These are phyloP conservation scores for Typhlichthys eigenmanni DNA, from an alignment of 2,797 vertebrate species.

Conservation along the genomic window DNA sequence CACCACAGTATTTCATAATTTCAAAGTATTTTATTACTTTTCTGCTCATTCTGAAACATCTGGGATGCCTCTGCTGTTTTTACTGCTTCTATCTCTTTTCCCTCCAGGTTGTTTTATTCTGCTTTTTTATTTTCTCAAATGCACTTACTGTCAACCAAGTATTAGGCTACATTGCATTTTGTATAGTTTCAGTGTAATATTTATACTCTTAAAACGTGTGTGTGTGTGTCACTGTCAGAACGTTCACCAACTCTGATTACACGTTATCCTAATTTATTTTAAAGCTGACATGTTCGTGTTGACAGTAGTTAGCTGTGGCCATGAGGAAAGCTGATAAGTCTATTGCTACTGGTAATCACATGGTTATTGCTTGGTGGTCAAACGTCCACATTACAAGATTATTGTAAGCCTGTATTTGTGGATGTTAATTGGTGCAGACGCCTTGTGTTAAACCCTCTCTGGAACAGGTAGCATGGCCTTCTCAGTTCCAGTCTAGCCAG, in stretches of 20 bases:
- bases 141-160: neutral
- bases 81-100: neutral
- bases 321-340: neutral
- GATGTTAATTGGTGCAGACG: constrained; percentile 62
- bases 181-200: neutral
- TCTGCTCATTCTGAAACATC: neutral
- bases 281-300: neutral
- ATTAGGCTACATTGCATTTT: neutral
- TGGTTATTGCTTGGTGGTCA: constrained; percentile 31
- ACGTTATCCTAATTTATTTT: neutral
- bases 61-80: neutral
- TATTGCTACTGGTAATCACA: constrained; percentile 24
- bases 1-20: no score
- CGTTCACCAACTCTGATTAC: neutral
- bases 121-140: neutral
- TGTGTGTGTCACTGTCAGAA: no score
- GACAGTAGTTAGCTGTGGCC: neutral
- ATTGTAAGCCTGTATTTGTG: constrained; percentile 63
- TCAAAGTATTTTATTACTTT: neutral
- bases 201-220: no score
- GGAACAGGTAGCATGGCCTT: constrained; percentile 3
- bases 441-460: constrained; percentile 25
- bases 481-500: neutral
- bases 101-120: neutral
- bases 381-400: constrained; percentile 52